These are phyloP conservation scores for Tipula unca DNA, from an alignment of 2,888 invertebrate species.

Conservation along the genomic window DNA sequence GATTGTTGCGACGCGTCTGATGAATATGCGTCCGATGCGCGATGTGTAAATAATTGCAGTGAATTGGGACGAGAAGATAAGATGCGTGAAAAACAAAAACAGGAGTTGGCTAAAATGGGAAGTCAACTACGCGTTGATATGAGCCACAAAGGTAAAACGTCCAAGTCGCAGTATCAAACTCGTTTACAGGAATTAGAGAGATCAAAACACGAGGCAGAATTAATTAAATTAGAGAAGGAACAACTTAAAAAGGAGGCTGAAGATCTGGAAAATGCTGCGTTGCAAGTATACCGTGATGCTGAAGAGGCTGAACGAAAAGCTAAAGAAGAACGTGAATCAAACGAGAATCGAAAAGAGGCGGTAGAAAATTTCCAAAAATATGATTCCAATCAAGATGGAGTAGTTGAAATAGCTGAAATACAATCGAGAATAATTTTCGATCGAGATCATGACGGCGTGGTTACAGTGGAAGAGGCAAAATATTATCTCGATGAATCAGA, in stretches of 20 bases:
- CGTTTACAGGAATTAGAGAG: slow-evolving; percentile 61
- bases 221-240: slow-evolving; percentile 68
- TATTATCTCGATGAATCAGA: slow-evolving; percentile 62
- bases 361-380: slow-evolving; percentile 63
- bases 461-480: slow-evolving; percentile 79
- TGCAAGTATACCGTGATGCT: slow-evolving; percentile 64
- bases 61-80: slow-evolving; percentile 71
- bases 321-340: slow-evolving; percentile 50
- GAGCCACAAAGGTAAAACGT: slow-evolving; percentile 62
- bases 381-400: slow-evolving; percentile 74
- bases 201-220: slow-evolving; percentile 69
- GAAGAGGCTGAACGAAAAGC: slow-evolving; percentile 55
- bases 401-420: slow-evolving; percentile 59
- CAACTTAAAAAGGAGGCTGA: slow-evolving; percentile 62
- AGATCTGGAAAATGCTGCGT: slow-evolving; percentile 61
- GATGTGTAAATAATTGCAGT: slow-evolving; percentile 70
- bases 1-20: slow-evolving; percentile 91
- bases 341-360: slow-evolving; percentile 53
- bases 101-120: slow-evolving; percentile 71
- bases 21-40: slow-evolving; percentile 56
- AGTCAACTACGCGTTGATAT: slow-evolving; percentile 64
- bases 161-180: slow-evolving; percentile 63
- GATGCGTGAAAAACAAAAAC: slow-evolving; percentile 60
- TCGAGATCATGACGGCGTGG: slow-evolving; percentile 78
- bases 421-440: slow-evolving; percentile 73